Evolutionary conservation across 2,113 vertebrate species (phyloP), one percentile per base, ranked within the genome.

Genomic region (Cyphotilapia sp.): DNA sequence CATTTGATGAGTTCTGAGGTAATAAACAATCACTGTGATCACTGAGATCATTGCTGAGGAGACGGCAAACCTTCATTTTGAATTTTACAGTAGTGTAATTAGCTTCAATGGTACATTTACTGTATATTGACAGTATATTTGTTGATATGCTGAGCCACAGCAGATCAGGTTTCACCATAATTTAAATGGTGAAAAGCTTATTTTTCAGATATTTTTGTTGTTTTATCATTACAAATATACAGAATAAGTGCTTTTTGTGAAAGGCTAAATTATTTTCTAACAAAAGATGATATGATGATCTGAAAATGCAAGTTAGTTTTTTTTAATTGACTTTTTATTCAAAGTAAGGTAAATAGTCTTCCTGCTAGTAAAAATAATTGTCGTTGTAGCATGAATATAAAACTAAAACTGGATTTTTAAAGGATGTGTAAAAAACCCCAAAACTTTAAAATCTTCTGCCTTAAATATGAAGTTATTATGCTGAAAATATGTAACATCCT

Each of bases 371-470:
- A 49, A 16, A 49, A 12, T 49, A 78, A 31, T 16, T 19, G 6
- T 17, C 0, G 1, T 5, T 49, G 3, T 51, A 31, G 11, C 45
- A 31, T n/a, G 10, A 33, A 31, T 6, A 3, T 31, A 13, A 78
- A 33, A 11, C 0, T 13, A 49, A 17, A 49, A 2, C 38, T 6
- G 13, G 4, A 29, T 12, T 29, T 47, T 74, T 74, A 27, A 17
- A 66, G n/a, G 38, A 27, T 22, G 22, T 40, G 35, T 40, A 9
- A 42, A 40, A 40, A 42, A 2, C 0, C 3, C 12, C 0, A 0
- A 63, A 47, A 19, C 14, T 9, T 29, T 78, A 0, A 49, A 76
- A 49, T 29, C 71, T 47, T 76, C 14, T 27, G 40, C 4, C 22
- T 45, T 17, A 74, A 74, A 27, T 45, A 1, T 27, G 22, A 47